phyloP scores from a whole-genome alignment of 2,888 invertebrate species.

The Cacoxenus indagator region DNA sequence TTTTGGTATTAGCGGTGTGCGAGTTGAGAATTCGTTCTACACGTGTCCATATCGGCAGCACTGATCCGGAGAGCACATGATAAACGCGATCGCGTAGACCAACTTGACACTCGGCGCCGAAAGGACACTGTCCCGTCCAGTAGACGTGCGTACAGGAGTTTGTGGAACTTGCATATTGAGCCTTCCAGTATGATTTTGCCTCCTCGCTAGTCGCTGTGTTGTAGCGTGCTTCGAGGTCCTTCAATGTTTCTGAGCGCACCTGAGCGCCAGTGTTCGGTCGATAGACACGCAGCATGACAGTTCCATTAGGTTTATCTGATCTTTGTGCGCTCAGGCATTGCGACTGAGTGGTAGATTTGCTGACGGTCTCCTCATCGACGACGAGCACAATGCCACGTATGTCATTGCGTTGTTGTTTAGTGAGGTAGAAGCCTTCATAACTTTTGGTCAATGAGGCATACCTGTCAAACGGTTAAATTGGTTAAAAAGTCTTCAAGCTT shows the following conservation, averaged over 20 bases:
- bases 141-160: conserved; percentile 92
- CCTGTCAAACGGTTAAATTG: conserved; percentile 43
- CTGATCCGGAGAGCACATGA: conserved; percentile 94
- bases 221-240: conserved; percentile 92
- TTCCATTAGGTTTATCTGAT: conserved; percentile 75
- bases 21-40: conserved; percentile 89
- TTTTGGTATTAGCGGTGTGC: conserved; percentile 83
- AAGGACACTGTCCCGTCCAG: conserved; percentile 89
- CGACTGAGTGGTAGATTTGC: conserved; percentile 25
- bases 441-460: conserved; percentile 79
- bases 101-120: conserved; percentile 89
- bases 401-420: conserved; percentile 84
- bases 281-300: conserved; percentile 80
- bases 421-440: conserved; percentile 93
- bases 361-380: conserved; percentile 71
- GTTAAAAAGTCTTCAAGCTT: conserved; percentile 26
- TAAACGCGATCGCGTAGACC: conserved; percentile 92
- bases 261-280: conserved; percentile 94
- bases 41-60: conserved; percentile 96
- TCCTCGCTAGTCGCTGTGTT: conserved; percentile 81
- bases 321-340: conserved; percentile 59
- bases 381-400: conserved; percentile 88
- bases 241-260: conserved; percentile 85
- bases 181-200: conserved; percentile 89
- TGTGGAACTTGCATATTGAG: conserved; percentile 87